A percentile compares a stretch with the other conserved stretches of the same genome.
Evolutionary conservation across 2,888 invertebrate species (phyloP).

Genomic region (Andrena minutula): DNA sequence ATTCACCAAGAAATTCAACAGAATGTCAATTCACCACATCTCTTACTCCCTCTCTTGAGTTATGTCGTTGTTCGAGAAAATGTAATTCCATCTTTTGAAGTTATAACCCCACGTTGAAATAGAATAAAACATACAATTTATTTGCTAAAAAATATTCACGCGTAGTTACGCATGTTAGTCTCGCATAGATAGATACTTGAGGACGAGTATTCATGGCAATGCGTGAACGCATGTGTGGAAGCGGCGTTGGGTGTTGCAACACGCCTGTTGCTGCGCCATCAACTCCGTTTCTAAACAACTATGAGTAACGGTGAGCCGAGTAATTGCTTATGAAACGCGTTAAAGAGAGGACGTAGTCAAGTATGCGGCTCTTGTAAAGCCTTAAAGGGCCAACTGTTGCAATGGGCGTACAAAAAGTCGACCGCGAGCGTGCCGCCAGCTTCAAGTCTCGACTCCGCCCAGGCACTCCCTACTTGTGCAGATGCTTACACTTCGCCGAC

Average conservation of each 20-base stretch:
- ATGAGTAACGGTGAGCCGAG: conserved; percentile 59
- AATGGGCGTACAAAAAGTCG: conserved; percentile 78
- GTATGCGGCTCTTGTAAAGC: conserved; percentile 66
- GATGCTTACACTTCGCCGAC: conserved; percentile 70
- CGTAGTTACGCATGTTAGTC: too few species aligned
- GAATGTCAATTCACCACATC: too few species aligned
- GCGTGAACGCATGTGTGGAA: too few species aligned
- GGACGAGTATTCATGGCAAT: too few species aligned
- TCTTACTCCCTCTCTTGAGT: too few species aligned
- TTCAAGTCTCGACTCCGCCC: conserved; percentile 65
- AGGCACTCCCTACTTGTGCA: conserved; percentile 55
- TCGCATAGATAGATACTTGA: too few species aligned
- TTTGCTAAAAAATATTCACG: too few species aligned
- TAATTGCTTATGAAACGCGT: conserved; percentile 78
- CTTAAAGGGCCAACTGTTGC: conserved; percentile 83
- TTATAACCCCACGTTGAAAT: too few species aligned
- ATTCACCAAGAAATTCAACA: too few species aligned
- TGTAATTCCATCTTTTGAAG: too few species aligned
- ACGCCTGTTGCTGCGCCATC: conserved; percentile 20
- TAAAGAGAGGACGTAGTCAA: conserved; percentile 71
- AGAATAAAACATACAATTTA: too few species aligned
- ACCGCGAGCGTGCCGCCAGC: conserved; percentile 69
- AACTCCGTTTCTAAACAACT: conserved; percentile 5
- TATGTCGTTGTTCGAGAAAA: too few species aligned
- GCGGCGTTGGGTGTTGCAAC: neutral